phyloP scores from a whole-genome alignment of 2,888 invertebrate species.

The Sialis fuliginosa region DNA sequence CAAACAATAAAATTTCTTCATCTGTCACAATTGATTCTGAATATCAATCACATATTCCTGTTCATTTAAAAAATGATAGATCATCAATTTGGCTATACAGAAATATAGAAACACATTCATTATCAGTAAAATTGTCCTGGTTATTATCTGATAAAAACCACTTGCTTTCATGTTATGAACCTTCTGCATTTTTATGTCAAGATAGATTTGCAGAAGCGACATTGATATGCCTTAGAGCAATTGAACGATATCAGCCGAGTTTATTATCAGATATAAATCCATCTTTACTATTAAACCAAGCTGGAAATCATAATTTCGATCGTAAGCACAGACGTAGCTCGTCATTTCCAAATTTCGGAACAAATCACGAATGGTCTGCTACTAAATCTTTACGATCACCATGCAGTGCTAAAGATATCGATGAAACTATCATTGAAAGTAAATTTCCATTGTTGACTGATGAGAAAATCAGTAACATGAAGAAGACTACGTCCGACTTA shows the following conservation, averaged over 20 bases:
- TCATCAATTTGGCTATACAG: conserved; percentile 32
- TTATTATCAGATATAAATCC: conserved; percentile 43
- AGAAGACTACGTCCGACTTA: conserved; percentile 4
- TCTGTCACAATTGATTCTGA: conserved; percentile 25
- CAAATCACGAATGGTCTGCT: conserved; percentile 6
- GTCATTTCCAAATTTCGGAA: conserved; percentile 28
- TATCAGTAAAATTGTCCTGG: conserved; percentile 40
- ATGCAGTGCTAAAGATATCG: conserved; percentile 1
- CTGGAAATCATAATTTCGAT: neutral
- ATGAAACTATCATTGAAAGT: neutral
- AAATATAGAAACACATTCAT: conserved; percentile 34
- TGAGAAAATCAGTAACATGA: neutral
- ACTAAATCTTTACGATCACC: conserved; percentile 5
- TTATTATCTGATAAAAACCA: conserved; percentile 42
- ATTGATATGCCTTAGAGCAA: conserved; percentile 40
- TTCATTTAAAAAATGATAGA: conserved; percentile 28
- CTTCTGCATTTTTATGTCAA: conserved; percentile 39
- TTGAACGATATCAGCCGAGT: conserved; percentile 41
- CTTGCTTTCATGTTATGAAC: conserved; percentile 34
- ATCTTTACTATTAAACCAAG: conserved; percentile 24
- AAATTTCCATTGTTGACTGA: neutral
- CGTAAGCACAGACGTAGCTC: conserved; percentile 33
- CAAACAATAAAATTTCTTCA: conserved; percentile 30
- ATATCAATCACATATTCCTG: conserved; percentile 24
- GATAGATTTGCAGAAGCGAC: conserved; percentile 39